These are phyloP conservation scores for Pseudonaja textilis DNA, from an alignment of 2,113 vertebrate genomes.

Conservation along the genomic window DNA sequence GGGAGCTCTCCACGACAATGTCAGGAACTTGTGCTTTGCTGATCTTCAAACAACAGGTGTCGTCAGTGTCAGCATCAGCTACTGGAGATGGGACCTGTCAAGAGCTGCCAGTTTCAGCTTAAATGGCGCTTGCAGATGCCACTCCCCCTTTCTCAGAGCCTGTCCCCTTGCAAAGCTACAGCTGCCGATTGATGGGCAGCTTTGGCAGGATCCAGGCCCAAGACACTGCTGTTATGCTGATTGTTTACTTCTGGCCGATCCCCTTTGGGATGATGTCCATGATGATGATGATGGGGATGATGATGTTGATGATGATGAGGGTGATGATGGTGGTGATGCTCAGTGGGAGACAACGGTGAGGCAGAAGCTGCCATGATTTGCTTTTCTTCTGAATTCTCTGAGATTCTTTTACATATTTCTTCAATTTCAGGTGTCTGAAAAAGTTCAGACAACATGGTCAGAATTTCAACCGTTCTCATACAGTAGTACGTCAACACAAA, in stretches of 20 bases:
- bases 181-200: constrained; percentile 45
- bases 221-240: constrained; percentile 29
- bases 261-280: neutral
- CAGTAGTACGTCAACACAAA: neutral
- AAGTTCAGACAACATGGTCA: neutral
- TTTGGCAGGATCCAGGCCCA: constrained; percentile 41
- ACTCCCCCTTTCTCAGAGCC: constrained; percentile 65
- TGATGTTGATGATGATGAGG: constrained; percentile 22
- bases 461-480: neutral
- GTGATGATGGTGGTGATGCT: constrained; percentile 7
- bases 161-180: constrained; percentile 43
- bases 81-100: constrained; percentile 59
- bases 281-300: neutral
- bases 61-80: constrained; percentile 97
- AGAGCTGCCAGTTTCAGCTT: constrained; percentile 76
- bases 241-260: accelerated
- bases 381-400: constrained; percentile 25
- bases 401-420: constrained; percentile 63
- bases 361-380: constrained; percentile 11
- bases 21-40: constrained; percentile 79
- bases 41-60: constrained; percentile 78
- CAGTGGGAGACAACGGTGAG: neutral
- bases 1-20: constrained; percentile 83
- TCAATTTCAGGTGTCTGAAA: constrained; percentile 60
- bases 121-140: constrained; percentile 76